Base-by-base conservation (phyloP, 2,113 vertebrate species). In the Saccopteryx leptura region DNA sequence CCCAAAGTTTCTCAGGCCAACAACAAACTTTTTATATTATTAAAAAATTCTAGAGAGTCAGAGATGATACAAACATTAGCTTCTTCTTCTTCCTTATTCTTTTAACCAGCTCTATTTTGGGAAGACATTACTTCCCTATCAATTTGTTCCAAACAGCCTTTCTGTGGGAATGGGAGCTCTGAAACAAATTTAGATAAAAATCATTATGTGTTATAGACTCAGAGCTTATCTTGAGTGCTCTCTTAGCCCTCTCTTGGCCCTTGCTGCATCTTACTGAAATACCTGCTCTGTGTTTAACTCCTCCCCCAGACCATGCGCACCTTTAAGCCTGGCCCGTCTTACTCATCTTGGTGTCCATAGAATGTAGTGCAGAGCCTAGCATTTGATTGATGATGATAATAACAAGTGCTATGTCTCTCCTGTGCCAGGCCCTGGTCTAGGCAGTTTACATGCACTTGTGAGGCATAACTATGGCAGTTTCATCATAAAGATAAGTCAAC, bases 141-240 rank as follows among this genome's bases (percentile, higher is more conserved):
- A 85, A 0, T 85, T 93, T 46, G 33, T 81, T 60, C 88, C 90
- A 68, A 95, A 58, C 21, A 93, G 68, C 21, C 56, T 90, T 75
- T 95, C 28, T 74, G 26, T 85, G 85, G 72, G 63, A 95, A 50
- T 23, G 15, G 68, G 61, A 90, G 21, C 61, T 92, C 66, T 74
- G 74, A 82, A 79, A 56, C 61, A 50, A 83, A 26, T 50, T 52
- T 63, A 66, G 50, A n/a, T 72, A 82, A 90, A 85, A 88, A 33
- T 71, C 54, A 18, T 52, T 28, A 3, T 33, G 46, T 84, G 46
- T 52, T 54, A 52, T 58, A 14, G 56, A 48, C 48, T 61, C 18
- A 46, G 33, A 60, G 7, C 31, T 80, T 74, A 28, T 76, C 88
- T 24, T 11, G 9, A 23, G 33, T 24, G 54, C 23, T 74, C 46